Conservation (phyloP, 2,797 vertebrate genomes). For the Clarias laeviceps region DNA sequence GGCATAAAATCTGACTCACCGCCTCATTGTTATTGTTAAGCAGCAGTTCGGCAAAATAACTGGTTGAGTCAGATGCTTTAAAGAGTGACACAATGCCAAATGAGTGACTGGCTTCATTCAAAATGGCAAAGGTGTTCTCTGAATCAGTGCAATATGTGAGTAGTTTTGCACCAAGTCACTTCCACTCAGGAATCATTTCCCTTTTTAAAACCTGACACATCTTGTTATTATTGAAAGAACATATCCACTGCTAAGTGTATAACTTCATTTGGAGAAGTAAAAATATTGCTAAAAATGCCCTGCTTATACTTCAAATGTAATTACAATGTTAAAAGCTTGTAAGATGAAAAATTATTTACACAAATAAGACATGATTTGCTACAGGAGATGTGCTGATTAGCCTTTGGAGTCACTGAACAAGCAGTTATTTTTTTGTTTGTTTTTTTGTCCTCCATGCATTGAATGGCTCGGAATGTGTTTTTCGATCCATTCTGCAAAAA, state of each 20-base stretch:
- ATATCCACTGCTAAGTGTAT: not conserved
- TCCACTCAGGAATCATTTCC: not conserved
- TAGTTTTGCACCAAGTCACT: not conserved
- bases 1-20: not conserved
- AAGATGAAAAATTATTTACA: not conserved
- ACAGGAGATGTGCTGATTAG: not conserved
- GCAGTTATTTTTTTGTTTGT: no score
- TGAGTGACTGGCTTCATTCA: conserved; percentile 1
- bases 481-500: not conserved
- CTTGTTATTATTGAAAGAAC: not conserved
- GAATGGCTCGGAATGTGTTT: not conserved
- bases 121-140: not conserved
- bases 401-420: not conserved
- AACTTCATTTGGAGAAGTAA: not conserved
- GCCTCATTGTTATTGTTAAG: conserved; percentile 8
- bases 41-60: not conserved
- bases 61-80: conserved; percentile 18
- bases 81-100: conserved; percentile 8
- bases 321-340: not conserved
- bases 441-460: not conserved
- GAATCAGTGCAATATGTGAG: not conserved
- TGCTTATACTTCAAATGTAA: not conserved
- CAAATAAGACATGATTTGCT: not conserved
- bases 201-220: not conserved
- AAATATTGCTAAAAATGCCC: not conserved